Percentiles rank a stretch among this genome's conserved stretches.
Conservation (phyloP, 2,113 vertebrate species). For the Manacus vitellinus region DNA sequence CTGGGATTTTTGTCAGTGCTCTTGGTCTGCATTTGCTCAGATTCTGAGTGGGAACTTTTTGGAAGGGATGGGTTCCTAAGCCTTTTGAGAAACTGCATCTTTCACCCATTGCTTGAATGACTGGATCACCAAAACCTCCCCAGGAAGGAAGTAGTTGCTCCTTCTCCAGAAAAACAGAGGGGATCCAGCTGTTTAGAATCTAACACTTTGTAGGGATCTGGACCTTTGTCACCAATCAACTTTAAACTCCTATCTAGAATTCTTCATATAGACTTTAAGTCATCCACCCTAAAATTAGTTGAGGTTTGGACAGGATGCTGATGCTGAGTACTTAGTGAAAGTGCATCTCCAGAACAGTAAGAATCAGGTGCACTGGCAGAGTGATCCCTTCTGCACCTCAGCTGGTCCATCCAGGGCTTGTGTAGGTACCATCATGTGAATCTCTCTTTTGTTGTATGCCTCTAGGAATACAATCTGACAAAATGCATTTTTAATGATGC, state of each 20-base stretch:
- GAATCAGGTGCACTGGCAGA: not conserved
- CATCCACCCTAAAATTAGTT: not conserved
- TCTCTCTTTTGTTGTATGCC: not conserved
- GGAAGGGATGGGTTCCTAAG: not conserved
- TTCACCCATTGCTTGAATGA: not conserved
- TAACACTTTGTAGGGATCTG: not conserved
- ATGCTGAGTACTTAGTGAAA: not conserved
- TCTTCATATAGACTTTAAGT: not conserved
- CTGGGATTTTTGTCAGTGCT: accelerated
- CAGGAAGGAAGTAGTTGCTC: not conserved
- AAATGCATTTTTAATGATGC: not conserved
- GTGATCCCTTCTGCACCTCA: not conserved
- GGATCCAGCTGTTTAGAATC: not conserved
- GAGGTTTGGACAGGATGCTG: not conserved
- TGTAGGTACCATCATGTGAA: too few relatives aligned
- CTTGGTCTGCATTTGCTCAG: not conserved
- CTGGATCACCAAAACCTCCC: not conserved
- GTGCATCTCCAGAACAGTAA: not conserved
- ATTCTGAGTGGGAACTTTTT: not conserved
- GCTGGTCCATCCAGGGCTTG: not conserved
- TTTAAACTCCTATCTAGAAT: not conserved
- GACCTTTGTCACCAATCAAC: accelerated
- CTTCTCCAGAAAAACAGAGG: not conserved
- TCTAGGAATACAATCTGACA: not conserved
- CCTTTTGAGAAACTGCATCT: not conserved